Evolutionary conservation across 2,797 vertebrate genomes (phyloP).

Genomic region (Acridotheres tristis): DNA sequence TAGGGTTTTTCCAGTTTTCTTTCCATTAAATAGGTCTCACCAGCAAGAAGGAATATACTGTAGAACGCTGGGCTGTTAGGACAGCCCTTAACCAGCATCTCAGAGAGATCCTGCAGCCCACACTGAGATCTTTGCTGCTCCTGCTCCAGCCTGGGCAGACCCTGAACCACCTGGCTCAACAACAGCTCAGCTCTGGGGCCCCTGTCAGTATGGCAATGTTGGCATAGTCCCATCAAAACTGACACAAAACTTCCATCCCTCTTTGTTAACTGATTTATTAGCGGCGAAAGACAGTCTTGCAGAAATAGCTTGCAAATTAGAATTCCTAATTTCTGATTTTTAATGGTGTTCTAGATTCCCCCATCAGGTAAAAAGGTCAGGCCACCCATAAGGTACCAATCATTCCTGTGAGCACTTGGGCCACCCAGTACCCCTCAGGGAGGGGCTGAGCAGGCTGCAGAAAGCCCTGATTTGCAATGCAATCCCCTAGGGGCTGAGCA

Average conservation of each 20-base stretch:
- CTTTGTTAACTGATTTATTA: neutral
- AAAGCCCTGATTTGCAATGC: neutral
- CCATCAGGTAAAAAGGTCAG: neutral
- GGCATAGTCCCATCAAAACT: fast-evolving
- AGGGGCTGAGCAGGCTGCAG: neutral
- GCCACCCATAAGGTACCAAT: neutral
- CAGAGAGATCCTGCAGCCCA: neutral
- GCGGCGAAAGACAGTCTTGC: neutral
- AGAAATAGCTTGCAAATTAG: neutral
- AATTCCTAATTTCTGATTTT: neutral
- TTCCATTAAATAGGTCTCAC: neutral
- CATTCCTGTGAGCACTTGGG: neutral
- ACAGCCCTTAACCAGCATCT: neutral
- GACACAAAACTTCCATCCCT: neutral
- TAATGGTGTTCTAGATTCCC: neutral
- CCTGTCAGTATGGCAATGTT: neutral
- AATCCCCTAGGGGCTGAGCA: neutral
- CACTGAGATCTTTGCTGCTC: neutral
- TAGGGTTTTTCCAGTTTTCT: neutral
- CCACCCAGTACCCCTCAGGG: neutral
- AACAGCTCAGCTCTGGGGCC: neutral
- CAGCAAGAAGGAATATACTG: neutral
- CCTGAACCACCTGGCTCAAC: neutral
- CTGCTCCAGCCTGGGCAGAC: neutral
- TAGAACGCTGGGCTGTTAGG: neutral